Evolutionary conservation across 53 echinoderm and acorn worm genomes (phyloP).

Genomic region (Paracentrotus lividus): DNA sequence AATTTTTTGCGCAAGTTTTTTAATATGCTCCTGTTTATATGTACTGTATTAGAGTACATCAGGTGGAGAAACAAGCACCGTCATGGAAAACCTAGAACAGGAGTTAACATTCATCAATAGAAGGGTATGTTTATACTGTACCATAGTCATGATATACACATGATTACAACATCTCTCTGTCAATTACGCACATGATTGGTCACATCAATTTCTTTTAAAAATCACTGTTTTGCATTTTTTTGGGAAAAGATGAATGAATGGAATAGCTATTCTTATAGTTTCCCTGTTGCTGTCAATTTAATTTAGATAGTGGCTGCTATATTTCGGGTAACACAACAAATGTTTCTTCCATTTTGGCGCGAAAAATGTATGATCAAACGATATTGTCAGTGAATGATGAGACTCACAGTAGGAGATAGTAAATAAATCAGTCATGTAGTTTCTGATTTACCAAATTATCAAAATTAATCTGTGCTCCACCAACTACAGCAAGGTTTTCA

Average conservation of each 20-base stretch:
- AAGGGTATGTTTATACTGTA: constrained; percentile 53
- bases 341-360: constrained; percentile 56
- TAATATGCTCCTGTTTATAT: constrained; percentile 38
- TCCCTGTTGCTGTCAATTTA: constrained; percentile 53
- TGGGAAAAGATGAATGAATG: constrained; percentile 14
- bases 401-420: constrained; percentile 46
- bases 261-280: constrained; percentile 53
- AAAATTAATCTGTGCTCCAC: constrained; percentile 44
- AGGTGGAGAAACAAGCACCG: constrained; percentile 55
- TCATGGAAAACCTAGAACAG: constrained; percentile 45
- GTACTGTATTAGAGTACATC: constrained; percentile 50
- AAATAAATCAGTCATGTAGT: constrained; percentile 35
- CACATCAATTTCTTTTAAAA: constrained; percentile 53
- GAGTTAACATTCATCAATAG: constrained; percentile 37
- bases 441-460: constrained; percentile 39
- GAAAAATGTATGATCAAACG: constrained; percentile 55
- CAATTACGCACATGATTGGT: constrained; percentile 50
- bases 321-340: constrained; percentile 49
- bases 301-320: constrained; percentile 51
- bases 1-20: constrained; percentile 47
- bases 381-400: constrained; percentile 52
- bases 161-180: constrained; percentile 50
- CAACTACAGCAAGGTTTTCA: constrained; percentile 54
- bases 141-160: constrained; percentile 56
- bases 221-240: neutral